phyloP scores from a whole-genome alignment of 2,797 vertebrate species.

The Rhabdophis nuchalis region DNA sequence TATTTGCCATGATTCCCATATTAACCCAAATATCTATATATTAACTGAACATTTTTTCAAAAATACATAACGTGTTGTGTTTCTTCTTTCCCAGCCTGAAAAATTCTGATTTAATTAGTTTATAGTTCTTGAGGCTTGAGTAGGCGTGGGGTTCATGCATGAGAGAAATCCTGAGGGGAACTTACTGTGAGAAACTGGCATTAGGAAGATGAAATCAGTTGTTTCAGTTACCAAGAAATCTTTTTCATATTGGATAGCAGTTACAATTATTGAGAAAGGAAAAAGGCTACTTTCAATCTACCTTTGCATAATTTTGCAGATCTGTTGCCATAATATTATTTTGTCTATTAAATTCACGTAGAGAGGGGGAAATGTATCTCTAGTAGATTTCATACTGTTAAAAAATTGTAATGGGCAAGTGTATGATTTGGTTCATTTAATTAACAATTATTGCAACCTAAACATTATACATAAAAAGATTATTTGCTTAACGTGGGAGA shows the following conservation, averaged over 20 bases:
- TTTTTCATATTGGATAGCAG: not conserved
- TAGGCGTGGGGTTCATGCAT: not conserved
- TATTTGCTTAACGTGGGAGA: not conserved
- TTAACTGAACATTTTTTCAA: not conserved
- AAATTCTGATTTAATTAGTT: not conserved
- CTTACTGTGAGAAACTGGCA: not conserved
- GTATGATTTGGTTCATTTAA: not conserved
- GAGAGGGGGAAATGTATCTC: not conserved
- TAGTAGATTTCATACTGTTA: not conserved
- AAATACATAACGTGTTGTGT: not conserved
- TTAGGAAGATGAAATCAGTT: not conserved
- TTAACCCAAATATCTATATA: not conserved
- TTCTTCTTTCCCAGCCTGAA: slow-evolving; percentile 23
- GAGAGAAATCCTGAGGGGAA: slow-evolving; percentile 1
- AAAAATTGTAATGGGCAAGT: not conserved
- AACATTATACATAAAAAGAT: not conserved
- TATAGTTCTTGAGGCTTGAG: slow-evolving; percentile 4
- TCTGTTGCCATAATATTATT: not conserved
- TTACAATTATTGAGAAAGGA: not conserved
- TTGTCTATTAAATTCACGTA: not conserved
- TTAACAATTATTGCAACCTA: not conserved
- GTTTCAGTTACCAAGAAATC: not conserved
- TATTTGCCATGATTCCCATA: not conserved
- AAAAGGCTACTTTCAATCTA: not conserved
- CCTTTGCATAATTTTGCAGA: rapidly evolving